Base-by-base conservation (phyloP, 1,140 invertebrate species). In the Piezodorus guildinii region DNA sequence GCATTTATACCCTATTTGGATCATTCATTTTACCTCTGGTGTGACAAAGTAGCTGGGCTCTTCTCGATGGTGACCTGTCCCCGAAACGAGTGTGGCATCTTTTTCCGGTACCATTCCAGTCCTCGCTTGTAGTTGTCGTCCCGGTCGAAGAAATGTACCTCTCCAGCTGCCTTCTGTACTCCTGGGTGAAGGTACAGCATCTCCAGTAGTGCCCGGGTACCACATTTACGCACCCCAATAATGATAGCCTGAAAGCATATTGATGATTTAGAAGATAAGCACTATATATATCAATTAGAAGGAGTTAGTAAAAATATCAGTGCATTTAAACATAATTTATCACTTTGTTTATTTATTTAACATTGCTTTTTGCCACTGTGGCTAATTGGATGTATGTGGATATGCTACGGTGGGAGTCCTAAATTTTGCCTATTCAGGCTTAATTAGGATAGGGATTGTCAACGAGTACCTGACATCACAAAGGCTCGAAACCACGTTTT, bases 21-120 rank as follows among this genome's bases (percentile, higher is more conserved):
- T 27, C 16, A 27, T 16, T 58, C 6, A 73, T 77, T n/a, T 79
- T 75, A 93, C 94, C 80, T 95, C 91, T 17, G 91, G 90, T 16
- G 93, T 96, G 60, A 98, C 90, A 77, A 98, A 97, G 77, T 98
- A 98, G 70, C 91, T 94, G 95, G 95, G 67, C 91, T 96, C 75
- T 98, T 98, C 76, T 98, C 95, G 70, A 98, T 93, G 16, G 94
- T 96, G 66, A 97, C 85, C 76, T 96, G 92, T 23, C 86, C 87
- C 63, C 82, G 82, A 73, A 88, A 88, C 0, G 91, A 93, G 70
- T 87, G 83, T 6, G 94, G 94, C 94, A 97, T 97, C 77, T 92
- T 88, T 67, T 83, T 83, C 54, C 87, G 75, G 75, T 96, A 96
- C 93, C 93, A 97, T 58, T 96, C 91, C 39, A 96, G 77, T 2